Percentiles rank a stretch among this genome's conserved stretches.
phyloP scores from a whole-genome alignment of 2,888 invertebrate species.

The Eupelmus urozonus region DNA sequence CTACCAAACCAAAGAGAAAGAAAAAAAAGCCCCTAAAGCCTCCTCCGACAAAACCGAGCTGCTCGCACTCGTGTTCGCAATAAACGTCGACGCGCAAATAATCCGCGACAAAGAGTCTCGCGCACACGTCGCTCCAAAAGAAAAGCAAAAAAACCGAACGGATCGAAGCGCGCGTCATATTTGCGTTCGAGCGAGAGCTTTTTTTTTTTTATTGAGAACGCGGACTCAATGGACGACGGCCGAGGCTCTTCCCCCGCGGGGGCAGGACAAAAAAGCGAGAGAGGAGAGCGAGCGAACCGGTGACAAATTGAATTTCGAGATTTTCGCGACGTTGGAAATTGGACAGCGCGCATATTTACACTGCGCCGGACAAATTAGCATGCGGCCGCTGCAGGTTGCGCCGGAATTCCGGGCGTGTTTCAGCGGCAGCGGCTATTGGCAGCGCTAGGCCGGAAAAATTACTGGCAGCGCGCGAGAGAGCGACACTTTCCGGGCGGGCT shows the following conservation, averaged over 20 bases:
- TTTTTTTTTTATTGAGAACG: not conserved
- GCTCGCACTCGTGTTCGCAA: conserved; percentile 17
- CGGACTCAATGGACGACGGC: conserved; percentile 4
- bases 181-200: conserved; percentile 27
- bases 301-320: conserved; percentile 56
- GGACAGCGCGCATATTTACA: conserved; percentile 40
- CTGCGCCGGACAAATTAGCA: conserved; percentile 31
- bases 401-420: no score
- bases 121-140: not conserved
- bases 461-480: conserved; percentile 11
- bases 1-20: no score
- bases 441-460: conserved; percentile 23
- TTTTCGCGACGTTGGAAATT: conserved; percentile 46
- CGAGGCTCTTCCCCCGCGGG: not conserved
- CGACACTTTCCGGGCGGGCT: not conserved
- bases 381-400: no score
- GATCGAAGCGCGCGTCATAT: conserved; percentile 36
- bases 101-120: conserved; percentile 22
- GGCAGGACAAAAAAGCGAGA: not conserved
- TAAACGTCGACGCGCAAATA: conserved; percentile 49
- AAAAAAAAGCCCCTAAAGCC: no score
- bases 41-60: no score
- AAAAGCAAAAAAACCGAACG: not conserved
- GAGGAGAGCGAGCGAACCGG: no score
- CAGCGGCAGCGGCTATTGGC: no score